A percentile compares a stretch with the other conserved stretches of the same genome.
These are phyloP conservation scores for Agrochola circellaris DNA, from an alignment of 2,888 invertebrate genomes.

Conservation along the genomic window DNA sequence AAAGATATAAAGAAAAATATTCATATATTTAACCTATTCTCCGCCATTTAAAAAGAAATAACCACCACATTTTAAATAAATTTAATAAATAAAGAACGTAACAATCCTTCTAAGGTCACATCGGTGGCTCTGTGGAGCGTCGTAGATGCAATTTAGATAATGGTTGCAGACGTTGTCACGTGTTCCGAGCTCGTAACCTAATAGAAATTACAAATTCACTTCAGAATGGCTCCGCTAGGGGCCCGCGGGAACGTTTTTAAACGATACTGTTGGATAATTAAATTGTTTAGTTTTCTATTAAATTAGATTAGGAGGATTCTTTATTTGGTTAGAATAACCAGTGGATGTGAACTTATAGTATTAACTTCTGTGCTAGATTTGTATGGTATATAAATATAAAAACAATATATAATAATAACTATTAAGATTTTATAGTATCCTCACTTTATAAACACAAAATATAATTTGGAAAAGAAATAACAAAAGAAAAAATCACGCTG, in stretches of 20 bases:
- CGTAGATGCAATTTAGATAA: constrained; percentile 67
- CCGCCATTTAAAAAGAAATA: too few species aligned
- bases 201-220: constrained; percentile 68
- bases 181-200: constrained; percentile 48
- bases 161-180: constrained; percentile 51
- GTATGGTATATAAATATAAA: background rate
- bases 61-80: background rate
- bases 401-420: too few species aligned
- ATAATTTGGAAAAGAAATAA: background rate
- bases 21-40: background rate
- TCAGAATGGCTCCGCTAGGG: constrained; percentile 35
- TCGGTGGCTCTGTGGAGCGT: constrained; percentile 7
- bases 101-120: constrained; percentile 21
- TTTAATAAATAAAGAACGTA: constrained; percentile 18
- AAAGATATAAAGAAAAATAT: background rate
- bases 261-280: background rate
- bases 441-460: background rate
- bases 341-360: background rate
- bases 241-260: constrained; percentile 21
- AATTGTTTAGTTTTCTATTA: constrained; percentile 1
- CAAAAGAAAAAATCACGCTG: too few species aligned
- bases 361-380: background rate
- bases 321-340: background rate
- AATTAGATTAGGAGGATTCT: background rate
- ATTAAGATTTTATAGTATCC: background rate